Evolutionary conservation across 2,797 vertebrate genomes (phyloP).

Genomic region (Danio albolineatus): DNA sequence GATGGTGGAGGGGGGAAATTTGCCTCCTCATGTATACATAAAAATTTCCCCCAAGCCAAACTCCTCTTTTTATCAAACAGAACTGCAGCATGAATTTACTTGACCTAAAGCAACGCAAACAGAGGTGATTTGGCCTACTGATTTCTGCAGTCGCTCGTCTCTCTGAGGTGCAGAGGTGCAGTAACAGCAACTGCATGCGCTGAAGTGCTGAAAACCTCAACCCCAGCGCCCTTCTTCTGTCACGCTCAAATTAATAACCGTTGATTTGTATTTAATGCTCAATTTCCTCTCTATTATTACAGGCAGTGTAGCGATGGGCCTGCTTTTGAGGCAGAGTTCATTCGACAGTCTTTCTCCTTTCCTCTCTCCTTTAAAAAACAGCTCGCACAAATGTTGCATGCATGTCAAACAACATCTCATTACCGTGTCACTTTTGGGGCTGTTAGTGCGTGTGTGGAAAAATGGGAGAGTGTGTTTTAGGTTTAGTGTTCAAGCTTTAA

Average conservation of each 20-base stretch:
- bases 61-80: not conserved
- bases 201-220: constrained; percentile 63
- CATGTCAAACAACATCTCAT: constrained; percentile 64
- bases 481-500: constrained; percentile 41
- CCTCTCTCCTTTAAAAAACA: constrained; percentile 59
- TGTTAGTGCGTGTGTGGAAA: constrained; percentile 56
- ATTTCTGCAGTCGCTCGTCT: constrained; percentile 62
- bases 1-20: too few relatives aligned
- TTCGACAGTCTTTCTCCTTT: constrained; percentile 60
- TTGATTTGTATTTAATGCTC: constrained; percentile 82
- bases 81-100: not conserved
- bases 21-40: too few relatives aligned
- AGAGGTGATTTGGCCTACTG: not conserved
- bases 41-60: too few relatives aligned
- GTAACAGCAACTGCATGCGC: constrained; percentile 62
- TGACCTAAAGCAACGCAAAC: constrained; percentile 2
- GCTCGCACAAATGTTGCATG: constrained; percentile 65
- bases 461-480: constrained; percentile 41
- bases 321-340: constrained; percentile 69
- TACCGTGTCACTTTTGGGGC: constrained; percentile 53
- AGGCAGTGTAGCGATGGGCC: constrained; percentile 68
- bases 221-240: constrained; percentile 68
- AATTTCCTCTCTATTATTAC: constrained; percentile 78
- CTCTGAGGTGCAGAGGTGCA: constrained; percentile 67
- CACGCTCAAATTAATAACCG: constrained; percentile 73